Evolutionary conservation across 1,140 invertebrate genomes (phyloP), one percentile per base, ranked within the genome.

Genomic region (Elymnias hypermnestra): DNA sequence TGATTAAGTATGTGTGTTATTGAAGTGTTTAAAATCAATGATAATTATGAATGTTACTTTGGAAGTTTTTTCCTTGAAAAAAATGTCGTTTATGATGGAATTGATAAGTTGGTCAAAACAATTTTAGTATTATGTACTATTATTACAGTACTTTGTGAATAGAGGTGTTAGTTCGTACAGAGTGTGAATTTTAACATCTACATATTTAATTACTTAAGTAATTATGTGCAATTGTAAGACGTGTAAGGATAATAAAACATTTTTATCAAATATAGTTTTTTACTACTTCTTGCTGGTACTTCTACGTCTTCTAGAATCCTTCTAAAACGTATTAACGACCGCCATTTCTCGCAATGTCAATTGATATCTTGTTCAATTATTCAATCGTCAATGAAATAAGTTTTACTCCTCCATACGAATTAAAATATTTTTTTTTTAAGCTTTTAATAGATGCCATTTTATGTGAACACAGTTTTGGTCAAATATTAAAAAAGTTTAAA

Each of bases 201-300:
- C 33, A 36, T 43, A 39, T 44, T 29, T 52, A 52, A 52, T 21
- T 15, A 52, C 37, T 21, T 39, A 45, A 45, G 42, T 45, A 41
- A 42, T 40, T 62, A 53, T 46, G 56, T 59, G 55, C 55, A 58
- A 57, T 54, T 62, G 57, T 52, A 60, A 46, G 50, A 53, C 43
- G 37, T 53, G 50, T 63, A 63, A 59, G 53, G 47, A 54, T 53
- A 63, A 53, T 63, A 63, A 61, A 63, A 47, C 39, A 49, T 53
- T 63, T 63, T 59, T 55, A 58, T 52, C 22, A 56, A 53, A 50
- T 28, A 36, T 10, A 13, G 12, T 6, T 4, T 15, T 33, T 33
- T 15, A n/a, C n/a, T n/a, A n/a, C n/a, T n/a, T n/a, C n/a, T n/a
- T n/a, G n/a, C n/a, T n/a, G n/a, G n/a, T n/a, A n/a, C n/a, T n/a